Percentiles rank a stretch among this genome's conserved stretches.
phyloP scores from a whole-genome alignment of 2,888 invertebrate species.

The Troilus luridus region DNA sequence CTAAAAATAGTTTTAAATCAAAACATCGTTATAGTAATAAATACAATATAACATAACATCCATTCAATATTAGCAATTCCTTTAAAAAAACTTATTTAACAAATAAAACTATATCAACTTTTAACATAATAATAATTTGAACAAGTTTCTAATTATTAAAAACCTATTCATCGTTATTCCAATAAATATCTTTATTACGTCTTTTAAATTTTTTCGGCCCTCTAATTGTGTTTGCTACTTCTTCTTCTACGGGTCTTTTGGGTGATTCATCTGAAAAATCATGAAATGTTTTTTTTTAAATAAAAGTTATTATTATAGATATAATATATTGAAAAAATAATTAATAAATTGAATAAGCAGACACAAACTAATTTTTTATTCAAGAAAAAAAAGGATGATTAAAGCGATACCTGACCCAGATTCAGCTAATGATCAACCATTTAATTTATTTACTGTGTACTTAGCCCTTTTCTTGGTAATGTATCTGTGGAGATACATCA shows the following conservation, averaged over 20 bases:
- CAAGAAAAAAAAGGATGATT: too few relatives aligned
- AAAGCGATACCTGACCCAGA: too few relatives aligned
- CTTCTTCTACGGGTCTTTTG: constrained; percentile 43
- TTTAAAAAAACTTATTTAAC: neutral
- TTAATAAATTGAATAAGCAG: too few relatives aligned
- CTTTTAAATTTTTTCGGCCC: constrained; percentile 69
- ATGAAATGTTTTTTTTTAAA: neutral
- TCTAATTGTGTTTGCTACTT: neutral
- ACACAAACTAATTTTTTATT: too few relatives aligned
- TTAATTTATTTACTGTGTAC: too few relatives aligned
- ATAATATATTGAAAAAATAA: too few relatives aligned
- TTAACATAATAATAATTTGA: constrained; percentile 30
- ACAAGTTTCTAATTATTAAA: constrained; percentile 1
- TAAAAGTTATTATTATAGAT: neutral
- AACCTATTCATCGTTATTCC: constrained; percentile 58
- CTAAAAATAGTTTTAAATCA: neutral
- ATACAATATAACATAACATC: neutral
- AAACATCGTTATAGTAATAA: neutral
- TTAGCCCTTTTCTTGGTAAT: too few relatives aligned
- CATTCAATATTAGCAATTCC: neutral
- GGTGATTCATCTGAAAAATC: constrained; percentile 51
- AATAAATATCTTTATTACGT: constrained; percentile 70
- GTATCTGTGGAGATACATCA: too few relatives aligned
- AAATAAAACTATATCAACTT: constrained; percentile 18
- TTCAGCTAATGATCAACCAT: too few relatives aligned